phyloP scores from a whole-genome alignment of 2,888 invertebrate genomes.

The Globia sparganii region DNA sequence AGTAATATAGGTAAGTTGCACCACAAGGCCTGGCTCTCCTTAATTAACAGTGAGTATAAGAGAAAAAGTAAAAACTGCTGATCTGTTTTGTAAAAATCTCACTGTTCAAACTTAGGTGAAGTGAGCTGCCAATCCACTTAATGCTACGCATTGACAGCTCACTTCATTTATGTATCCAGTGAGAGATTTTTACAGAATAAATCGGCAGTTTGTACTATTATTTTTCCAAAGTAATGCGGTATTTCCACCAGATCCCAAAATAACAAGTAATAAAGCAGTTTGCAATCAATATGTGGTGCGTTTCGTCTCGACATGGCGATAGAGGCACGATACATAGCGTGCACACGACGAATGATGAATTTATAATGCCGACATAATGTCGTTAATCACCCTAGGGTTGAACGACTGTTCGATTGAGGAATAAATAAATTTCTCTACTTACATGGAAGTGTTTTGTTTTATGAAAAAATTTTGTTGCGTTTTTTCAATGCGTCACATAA shows the following conservation, averaged over 20 bases:
- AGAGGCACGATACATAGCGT: slow-evolving; percentile 37
- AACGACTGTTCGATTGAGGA: slow-evolving; percentile 14
- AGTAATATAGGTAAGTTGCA: not conserved
- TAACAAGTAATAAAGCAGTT: slow-evolving; percentile 47
- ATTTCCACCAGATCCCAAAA: slow-evolving; percentile 15
- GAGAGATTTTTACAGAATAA: not conserved
- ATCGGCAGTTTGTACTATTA: not conserved
- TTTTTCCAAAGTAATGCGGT: not conserved
- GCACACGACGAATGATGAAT: slow-evolving; percentile 58
- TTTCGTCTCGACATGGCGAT: slow-evolving; percentile 35
- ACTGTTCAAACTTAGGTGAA: not conserved
- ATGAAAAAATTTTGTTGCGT: not conserved
- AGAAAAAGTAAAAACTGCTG: no score
- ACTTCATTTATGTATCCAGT: no score
- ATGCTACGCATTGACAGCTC: not conserved
- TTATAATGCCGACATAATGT: slow-evolving; percentile 52
- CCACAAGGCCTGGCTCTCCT: not conserved
- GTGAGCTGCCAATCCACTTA: not conserved
- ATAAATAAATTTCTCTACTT: not conserved
- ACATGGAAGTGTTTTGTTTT: not conserved
- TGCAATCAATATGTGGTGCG: slow-evolving; percentile 47
- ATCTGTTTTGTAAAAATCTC: no score
- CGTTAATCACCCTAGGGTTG: slow-evolving; percentile 58
- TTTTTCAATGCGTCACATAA: not conserved
- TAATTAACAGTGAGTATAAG: not conserved